Percentiles rank a stretch among this genome's conserved stretches.
These are phyloP conservation scores for Eupithecia centaureata DNA, from an alignment of 2,888 invertebrate genomes.

Conservation along the genomic window DNA sequence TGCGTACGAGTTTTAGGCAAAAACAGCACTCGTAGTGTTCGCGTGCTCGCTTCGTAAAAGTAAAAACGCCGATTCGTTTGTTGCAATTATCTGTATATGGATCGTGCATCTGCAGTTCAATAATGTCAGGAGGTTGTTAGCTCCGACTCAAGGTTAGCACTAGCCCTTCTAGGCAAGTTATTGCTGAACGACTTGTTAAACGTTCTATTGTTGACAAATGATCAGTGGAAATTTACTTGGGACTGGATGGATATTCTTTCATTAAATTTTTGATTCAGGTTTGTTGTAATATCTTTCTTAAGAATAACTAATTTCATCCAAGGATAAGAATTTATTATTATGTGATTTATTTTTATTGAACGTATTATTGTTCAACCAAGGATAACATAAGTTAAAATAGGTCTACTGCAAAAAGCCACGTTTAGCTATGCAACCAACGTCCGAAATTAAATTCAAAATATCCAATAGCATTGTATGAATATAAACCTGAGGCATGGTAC, in stretches of 20 bases:
- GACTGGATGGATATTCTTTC: neutral
- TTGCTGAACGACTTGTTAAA: neutral
- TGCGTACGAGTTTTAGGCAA: conserved; percentile 45
- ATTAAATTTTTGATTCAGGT: neutral
- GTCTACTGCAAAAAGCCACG: conserved; percentile 24
- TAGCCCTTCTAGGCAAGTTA: conserved; percentile 23
- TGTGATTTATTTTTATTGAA: no score
- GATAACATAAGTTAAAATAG: neutral
- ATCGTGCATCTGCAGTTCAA: conserved; percentile 39
- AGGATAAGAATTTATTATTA: no score
- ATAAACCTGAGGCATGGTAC: conserved; percentile 61
- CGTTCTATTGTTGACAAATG: neutral
- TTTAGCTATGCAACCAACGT: conserved; percentile 48
- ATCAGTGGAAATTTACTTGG: neutral
- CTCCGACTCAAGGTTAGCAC: conserved; percentile 29
- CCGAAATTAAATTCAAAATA: conserved; percentile 61
- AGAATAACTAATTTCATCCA: no score
- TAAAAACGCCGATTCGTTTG: conserved; percentile 50
- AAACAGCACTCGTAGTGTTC: conserved; percentile 39
- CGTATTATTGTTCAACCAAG: no score
- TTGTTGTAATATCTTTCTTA: neutral
- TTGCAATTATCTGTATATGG: conserved; percentile 43
- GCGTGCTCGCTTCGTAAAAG: conserved; percentile 47
- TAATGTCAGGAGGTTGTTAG: conserved; percentile 41
- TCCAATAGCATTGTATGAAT: conserved; percentile 62